Conservation (phyloP, 2,113 vertebrate genomes). For the Silurus glanis region DNA sequence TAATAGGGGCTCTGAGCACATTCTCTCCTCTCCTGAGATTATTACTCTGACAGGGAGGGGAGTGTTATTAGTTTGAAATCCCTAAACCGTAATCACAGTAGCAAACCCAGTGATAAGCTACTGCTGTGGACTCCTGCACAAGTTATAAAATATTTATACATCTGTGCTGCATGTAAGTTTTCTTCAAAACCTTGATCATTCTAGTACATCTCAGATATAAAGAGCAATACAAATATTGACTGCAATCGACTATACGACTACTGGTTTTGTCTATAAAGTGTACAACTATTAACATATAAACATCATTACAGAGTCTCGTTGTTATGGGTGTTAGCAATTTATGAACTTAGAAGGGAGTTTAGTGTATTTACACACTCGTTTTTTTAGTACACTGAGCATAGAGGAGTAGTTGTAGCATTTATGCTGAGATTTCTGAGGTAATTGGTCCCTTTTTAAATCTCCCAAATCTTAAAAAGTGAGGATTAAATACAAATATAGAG, state of each 20-base stretch:
- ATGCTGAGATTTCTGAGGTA: background rate
- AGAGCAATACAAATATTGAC: background rate
- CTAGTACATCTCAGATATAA: background rate
- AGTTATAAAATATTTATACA: background rate
- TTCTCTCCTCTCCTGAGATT: conserved; percentile 2
- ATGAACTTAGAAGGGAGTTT: background rate
- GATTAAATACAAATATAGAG: background rate
- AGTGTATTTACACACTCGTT: background rate
- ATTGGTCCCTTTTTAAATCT: background rate
- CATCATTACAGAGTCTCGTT: background rate
- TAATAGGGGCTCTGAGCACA: conserved; percentile 1
- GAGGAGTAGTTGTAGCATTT: background rate
- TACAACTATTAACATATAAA: background rate
- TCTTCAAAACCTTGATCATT: background rate
- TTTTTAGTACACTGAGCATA: background rate
- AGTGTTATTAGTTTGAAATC: conserved; percentile 1
- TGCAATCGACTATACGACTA: background rate
- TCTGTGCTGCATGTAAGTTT: background rate
- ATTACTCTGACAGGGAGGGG: background rate
- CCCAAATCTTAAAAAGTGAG: background rate
- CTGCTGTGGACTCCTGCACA: background rate
- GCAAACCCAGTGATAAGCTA: background rate
- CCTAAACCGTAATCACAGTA: conserved; percentile 1
- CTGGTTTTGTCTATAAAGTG: background rate
- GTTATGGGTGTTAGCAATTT: background rate